Conservation (phyloP, 2,113 vertebrate species). For the Lophotis ruficrista region DNA sequence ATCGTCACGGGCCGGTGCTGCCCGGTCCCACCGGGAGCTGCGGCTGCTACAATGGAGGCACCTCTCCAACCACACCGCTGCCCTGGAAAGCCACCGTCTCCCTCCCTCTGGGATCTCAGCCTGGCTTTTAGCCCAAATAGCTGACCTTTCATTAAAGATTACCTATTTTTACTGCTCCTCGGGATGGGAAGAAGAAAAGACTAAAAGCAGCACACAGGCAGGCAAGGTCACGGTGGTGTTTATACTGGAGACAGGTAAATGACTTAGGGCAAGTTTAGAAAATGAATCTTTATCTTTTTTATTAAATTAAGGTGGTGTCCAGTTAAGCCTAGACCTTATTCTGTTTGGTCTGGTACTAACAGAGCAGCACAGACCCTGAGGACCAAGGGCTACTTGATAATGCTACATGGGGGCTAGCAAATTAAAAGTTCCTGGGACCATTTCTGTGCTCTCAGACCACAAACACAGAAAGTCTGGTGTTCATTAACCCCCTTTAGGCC, state of each 20-base stretch:
- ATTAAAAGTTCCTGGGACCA: background rate
- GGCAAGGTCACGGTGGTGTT: background rate
- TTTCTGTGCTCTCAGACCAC: background rate
- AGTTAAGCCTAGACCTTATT: background rate
- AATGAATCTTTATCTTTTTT: background rate
- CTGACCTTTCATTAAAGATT: constrained; percentile 59
- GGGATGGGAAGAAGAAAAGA: background rate
- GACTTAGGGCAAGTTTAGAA: background rate
- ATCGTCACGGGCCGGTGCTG: background rate
- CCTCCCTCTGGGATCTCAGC: background rate
- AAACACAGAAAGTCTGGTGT: background rate
- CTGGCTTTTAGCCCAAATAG: constrained; percentile 30
- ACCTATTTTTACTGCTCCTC: constrained; percentile 51
- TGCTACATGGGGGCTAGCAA: background rate
- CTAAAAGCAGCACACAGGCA: background rate
- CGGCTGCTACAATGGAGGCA: background rate
- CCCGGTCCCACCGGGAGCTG: background rate
- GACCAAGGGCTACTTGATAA: background rate
- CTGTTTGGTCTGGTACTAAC: background rate
- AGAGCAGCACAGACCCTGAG: background rate
- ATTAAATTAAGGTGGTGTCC: background rate
- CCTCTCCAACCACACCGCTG: background rate
- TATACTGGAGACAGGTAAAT: background rate
- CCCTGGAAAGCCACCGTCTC: background rate
- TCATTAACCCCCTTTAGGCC: background rate